Evolutionary conservation across 2,113 vertebrate genomes (phyloP).

Genomic region (Cathartes aura): DNA sequence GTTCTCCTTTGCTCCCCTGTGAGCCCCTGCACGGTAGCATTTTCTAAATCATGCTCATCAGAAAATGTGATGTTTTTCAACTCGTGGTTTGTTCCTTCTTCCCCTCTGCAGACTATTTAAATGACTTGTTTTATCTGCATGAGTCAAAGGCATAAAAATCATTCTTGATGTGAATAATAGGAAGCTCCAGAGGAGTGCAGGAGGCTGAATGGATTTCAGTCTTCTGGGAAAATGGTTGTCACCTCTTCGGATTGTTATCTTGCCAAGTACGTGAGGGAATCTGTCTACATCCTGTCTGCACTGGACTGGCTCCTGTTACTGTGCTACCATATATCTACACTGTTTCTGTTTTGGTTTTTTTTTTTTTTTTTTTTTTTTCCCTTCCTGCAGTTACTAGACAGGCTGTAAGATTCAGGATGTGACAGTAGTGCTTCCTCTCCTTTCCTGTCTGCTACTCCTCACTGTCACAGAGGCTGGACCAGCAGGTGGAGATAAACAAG

Average conservation of each 20-base stretch:
- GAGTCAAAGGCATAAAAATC: neutral
- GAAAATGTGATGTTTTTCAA: neutral
- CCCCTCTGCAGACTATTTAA: neutral
- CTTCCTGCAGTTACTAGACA: neutral
- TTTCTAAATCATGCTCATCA: neutral
- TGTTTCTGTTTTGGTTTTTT: neutral
- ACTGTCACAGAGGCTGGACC: neutral
- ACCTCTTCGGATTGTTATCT: neutral
- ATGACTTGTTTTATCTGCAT: neutral
- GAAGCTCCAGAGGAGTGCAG: neutral
- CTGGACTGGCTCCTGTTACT: neutral
- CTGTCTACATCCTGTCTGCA: neutral
- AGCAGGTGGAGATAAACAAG: neutral
- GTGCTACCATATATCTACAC: neutral
- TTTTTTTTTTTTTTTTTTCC: accelerated
- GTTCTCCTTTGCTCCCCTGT: neutral
- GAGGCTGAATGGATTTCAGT: neutral
- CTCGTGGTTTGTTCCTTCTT: neutral
- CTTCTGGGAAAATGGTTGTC: neutral
- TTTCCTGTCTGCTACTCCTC: neutral
- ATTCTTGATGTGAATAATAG: neutral
- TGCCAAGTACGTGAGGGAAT: accelerated
- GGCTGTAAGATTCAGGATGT: neutral
- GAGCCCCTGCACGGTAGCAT: neutral
- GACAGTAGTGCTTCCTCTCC: neutral